Evolutionary conservation across 2,113 vertebrate species (phyloP).

Genomic region (Chelonoidis abingdonii): DNA sequence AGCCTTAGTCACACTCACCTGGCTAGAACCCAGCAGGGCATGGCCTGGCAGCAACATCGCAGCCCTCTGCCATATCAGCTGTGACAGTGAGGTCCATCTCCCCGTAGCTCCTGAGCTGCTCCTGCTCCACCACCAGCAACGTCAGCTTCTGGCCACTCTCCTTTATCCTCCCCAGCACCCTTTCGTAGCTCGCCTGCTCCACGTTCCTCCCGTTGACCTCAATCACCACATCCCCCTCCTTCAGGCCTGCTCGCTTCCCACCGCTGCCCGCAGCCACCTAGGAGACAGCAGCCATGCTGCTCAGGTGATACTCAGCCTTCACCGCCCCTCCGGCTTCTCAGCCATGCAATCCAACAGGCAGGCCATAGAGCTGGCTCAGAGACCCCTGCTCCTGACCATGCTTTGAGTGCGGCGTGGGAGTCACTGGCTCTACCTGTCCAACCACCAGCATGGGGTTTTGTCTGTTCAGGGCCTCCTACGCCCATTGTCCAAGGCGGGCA

Average conservation of each 20-base stretch:
- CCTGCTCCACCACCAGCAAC: constrained; percentile 52
- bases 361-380: background rate
- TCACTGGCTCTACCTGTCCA: too few species aligned
- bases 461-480: too few species aligned
- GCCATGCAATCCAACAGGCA: background rate
- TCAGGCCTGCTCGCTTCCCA: constrained; percentile 79
- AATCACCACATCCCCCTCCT: constrained; percentile 78
- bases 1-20: background rate
- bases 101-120: background rate
- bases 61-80: background rate
- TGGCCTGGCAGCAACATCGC: background rate
- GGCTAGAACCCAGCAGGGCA: background rate
- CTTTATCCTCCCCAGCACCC: constrained; percentile 55
- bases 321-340: background rate
- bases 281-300: background rate
- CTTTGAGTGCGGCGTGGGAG: background rate
- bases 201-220: constrained; percentile 84
- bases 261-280: constrained; percentile 79
- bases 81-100: background rate
- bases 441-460: too few species aligned
- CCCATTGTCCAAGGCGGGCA: background rate
- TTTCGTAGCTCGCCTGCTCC: constrained; percentile 71
- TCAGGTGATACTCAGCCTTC: background rate
- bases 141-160: constrained; percentile 7
- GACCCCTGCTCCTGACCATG: too few species aligned